Evolutionary conservation across 2,113 vertebrate species (phyloP).

Genomic region (Crotalus viridis): DNA sequence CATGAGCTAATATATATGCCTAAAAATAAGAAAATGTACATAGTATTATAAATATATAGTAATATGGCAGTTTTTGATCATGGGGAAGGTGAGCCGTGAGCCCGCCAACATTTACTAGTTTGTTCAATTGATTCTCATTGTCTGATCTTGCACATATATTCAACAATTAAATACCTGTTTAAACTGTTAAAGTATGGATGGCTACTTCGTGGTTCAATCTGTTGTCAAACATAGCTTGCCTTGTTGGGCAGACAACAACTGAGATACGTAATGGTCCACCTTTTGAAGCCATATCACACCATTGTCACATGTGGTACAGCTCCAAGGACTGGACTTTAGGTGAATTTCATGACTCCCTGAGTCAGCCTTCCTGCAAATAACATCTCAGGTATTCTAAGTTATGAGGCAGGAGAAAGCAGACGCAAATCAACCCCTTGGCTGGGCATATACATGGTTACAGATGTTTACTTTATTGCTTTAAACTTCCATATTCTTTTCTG

Average conservation of each 20-base stretch:
- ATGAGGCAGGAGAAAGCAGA: background rate
- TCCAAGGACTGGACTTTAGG: background rate
- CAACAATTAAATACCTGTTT: background rate
- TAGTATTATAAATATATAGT: background rate
- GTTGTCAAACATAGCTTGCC: background rate
- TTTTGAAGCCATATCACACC: background rate
- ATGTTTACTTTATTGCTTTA: background rate
- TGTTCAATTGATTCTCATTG: background rate
- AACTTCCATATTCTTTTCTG: background rate
- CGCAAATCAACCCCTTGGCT: background rate
- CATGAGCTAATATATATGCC: background rate
- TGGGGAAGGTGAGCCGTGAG: background rate
- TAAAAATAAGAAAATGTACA: background rate
- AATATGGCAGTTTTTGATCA: background rate
- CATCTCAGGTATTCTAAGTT: background rate
- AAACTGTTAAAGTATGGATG: background rate
- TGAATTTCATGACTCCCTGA: background rate
- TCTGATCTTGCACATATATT: background rate
- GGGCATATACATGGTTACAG: background rate
- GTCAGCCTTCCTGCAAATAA: background rate
- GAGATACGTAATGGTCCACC: background rate
- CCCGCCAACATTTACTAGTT: background rate
- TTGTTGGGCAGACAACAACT: background rate
- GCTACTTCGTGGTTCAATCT: background rate
- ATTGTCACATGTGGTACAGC: background rate